Base-by-base conservation (phyloP, 2,888 invertebrate genomes). In the Dasypogon diadema region DNA sequence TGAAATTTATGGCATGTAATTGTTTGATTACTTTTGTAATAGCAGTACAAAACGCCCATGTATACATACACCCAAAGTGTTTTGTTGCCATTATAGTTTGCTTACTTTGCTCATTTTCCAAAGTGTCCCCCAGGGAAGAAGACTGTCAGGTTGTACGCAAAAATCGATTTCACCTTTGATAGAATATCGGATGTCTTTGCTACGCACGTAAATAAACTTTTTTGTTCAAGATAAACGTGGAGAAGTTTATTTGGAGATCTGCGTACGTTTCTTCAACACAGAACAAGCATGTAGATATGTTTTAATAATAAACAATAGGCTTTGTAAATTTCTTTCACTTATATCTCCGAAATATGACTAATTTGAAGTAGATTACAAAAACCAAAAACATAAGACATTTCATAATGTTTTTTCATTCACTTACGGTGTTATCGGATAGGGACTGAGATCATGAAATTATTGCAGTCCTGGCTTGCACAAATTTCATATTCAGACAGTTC, bases 221-320 rank as follows among this genome's bases (percentile, higher is more conserved):
- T 60, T 60, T 60, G 60, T 37, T 60, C 22, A 60, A 60, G 60
- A 37, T 60, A 37, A 37, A 60, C 42, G 34, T 16, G 51, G 18
- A 51, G 51, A 18, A 60, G 60, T 60, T 60, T 60, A 60, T 37
- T 60, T 37, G 18, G 37, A 37, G 37, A 60, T 34, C 37, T 60
- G 18, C n/a, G 21, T 6, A 18, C 51, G 18, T 21, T 21, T 1
- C 6, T 18, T 51, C 51, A 14, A 46, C 2, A 46, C 14, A 8
- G 8, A 3, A 30, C 30, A 30, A 30, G 30, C 8, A 30, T 3
- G 30, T 30, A 30, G 30, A 30, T 30, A 30, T n/a, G n/a, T n/a
- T n/a, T n/a, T n/a, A n/a, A n/a, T n/a, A n/a, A n/a, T n/a, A n/a
- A n/a, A n/a, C n/a, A n/a, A n/a, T n/a, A n/a, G n/a, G n/a, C n/a